These are phyloP conservation scores for Caenorhabditis brenneri DNA, from an alignment of 1,140 invertebrate species.

Conservation along the genomic window DNA sequence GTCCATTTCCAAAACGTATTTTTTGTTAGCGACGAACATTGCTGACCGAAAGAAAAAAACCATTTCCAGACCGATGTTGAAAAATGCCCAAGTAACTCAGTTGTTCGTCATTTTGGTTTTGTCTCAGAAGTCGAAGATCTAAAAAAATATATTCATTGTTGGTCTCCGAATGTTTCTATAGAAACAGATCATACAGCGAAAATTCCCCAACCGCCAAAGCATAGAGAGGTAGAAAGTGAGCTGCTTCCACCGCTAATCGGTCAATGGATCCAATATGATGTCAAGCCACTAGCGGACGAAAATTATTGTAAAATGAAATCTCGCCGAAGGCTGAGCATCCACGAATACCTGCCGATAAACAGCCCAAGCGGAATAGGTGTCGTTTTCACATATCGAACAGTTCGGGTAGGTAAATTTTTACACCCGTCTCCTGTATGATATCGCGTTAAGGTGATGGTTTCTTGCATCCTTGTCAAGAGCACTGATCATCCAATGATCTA, in stretches of 20 bases:
- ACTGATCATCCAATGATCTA: neutral
- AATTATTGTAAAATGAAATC: neutral
- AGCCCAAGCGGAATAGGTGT: neutral
- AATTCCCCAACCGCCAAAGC: neutral
- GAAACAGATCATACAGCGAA: neutral
- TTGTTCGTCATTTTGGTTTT: neutral
- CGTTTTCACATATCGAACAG: neutral
- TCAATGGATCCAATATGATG: slow-evolving; percentile 20
- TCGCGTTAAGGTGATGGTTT: neutral
- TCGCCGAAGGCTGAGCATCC: neutral
- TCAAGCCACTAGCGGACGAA: neutral
- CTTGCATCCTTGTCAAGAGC: neutral
- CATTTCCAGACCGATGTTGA: neutral
- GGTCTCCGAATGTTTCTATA: neutral
- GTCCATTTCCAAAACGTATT: too few relatives aligned
- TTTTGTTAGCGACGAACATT: neutral
- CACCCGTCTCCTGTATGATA: neutral
- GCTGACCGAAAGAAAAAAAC: neutral
- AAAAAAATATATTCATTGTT: neutral
- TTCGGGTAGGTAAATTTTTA: neutral
- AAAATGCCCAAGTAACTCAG: neutral
- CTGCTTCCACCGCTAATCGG: neutral
- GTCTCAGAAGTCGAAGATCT: neutral
- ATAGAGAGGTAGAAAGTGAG: neutral
- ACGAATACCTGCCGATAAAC: neutral